Evolutionary conservation across 2,113 vertebrate genomes (phyloP).

Genomic region (Onychostoma macrolepis): DNA sequence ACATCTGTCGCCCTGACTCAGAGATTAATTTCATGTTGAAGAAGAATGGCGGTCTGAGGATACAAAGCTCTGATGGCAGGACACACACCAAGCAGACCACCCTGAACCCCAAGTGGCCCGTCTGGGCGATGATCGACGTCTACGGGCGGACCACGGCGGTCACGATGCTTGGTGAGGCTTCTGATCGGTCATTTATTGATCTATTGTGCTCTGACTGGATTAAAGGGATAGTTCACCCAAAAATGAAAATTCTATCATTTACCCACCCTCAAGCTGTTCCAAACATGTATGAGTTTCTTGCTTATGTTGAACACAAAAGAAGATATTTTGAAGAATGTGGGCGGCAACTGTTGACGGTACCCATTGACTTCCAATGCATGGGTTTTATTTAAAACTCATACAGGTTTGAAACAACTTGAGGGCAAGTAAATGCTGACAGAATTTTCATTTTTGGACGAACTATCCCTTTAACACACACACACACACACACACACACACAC

Average conservation of each 20-base stretch:
- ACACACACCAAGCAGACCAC: slow-evolving; percentile 53
- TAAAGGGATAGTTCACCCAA: no score
- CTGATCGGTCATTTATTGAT: not conserved
- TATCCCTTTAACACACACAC: no score
- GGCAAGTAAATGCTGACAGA: no score
- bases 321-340: not conserved
- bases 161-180: slow-evolving; percentile 75
- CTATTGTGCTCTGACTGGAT: no score
- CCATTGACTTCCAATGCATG: not conserved
- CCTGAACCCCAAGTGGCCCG: slow-evolving; percentile 54
- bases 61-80: not conserved
- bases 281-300: not conserved
- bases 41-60: slow-evolving; percentile 58
- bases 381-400: no score
- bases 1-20: slow-evolving; percentile 51
- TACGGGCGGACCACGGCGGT: slow-evolving; percentile 82
- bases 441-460: no score
- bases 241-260: not conserved
- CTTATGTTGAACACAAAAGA: not conserved
- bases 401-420: no score
- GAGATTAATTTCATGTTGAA: slow-evolving; percentile 81
- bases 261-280: not conserved
- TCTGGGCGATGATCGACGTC: slow-evolving; percentile 86
- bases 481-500: no score
- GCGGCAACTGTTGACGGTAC: not conserved